phyloP scores from a whole-genome alignment of 2,888 invertebrate species.

The Agonopterix arenella region DNA sequence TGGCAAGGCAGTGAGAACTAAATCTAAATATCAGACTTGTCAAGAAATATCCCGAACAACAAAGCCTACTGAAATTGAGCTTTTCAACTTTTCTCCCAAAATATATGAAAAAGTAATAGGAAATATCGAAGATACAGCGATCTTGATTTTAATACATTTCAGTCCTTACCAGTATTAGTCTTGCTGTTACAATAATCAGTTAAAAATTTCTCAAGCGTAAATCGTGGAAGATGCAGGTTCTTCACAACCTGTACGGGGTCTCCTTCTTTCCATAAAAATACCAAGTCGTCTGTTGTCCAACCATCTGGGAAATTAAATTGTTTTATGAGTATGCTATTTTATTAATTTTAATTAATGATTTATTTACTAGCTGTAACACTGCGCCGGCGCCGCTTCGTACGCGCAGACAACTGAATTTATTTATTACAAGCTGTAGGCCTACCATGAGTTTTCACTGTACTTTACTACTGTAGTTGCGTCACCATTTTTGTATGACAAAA shows the following conservation, averaged over 20 bases:
- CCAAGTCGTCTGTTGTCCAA: conserved; percentile 97
- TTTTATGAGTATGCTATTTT: too few species aligned
- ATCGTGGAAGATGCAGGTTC: conserved; percentile 94
- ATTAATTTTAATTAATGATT: neutral
- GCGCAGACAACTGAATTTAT: too few species aligned
- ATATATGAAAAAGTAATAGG: too few species aligned
- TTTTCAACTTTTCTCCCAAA: too few species aligned
- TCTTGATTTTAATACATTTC: neutral
- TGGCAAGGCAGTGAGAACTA: too few species aligned
- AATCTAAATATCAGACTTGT: too few species aligned
- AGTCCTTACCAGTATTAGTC: conserved; percentile 90
- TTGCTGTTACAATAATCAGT: conserved; percentile 98
- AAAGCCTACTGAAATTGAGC: too few species aligned
- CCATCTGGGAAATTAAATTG: conserved; percentile 83
- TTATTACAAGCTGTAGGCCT: too few species aligned
- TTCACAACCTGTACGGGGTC: conserved; percentile 97
- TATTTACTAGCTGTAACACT: neutral
- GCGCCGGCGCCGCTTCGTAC: neutral
- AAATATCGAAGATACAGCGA: neutral
- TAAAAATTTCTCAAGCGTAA: conserved; percentile 95
- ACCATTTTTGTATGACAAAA: too few species aligned
- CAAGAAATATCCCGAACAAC: too few species aligned
- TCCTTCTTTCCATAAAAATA: conserved; percentile 96
- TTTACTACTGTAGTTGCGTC: too few species aligned
- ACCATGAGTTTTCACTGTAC: too few species aligned